Evolutionary conservation across 2,888 invertebrate species (phyloP), one percentile per base, ranked within the genome.

Genomic region (Tenthredo notha): DNA sequence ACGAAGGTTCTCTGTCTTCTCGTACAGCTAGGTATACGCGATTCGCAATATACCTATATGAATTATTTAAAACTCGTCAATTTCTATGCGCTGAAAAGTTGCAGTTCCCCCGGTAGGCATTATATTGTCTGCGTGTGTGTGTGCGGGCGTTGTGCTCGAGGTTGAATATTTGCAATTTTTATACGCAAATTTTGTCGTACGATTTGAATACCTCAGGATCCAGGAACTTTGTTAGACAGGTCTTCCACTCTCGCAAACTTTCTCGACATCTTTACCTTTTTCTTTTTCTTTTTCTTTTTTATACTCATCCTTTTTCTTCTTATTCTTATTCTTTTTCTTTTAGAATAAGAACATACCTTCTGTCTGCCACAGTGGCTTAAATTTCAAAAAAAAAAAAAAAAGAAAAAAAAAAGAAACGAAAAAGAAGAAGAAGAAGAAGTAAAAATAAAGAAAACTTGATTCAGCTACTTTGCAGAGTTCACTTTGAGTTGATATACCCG

Each of bases 161-260:
- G 33, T 78, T 61, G 78, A 61, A 58, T 80, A 80, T 80, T 80
- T 80, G 78, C 58, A 40, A 80, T 80, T 80, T 80, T 80, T 61
- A 61, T 29, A 54, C 54, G 78, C 37, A 33, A 80, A 80, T 80
- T 50, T 61, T 40, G 58, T 58, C 25, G n/a, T 2, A 50, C 18
- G 18, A 67, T 67, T 67, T 67, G 67, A 67, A 67, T 67, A 67
- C 18, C 33, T 33, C 33, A 33, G 33, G 21, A 25, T 40, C 21
- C 74, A 43, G 43, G 25, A 77, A 77, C 50, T 77, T 50, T 50
- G 50, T 54, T 29, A 77, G 33, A 2, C 25, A 47, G 21, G 77
- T 47, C 25, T 25, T 77, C 29, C 77, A 29, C 50, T 54, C 33
- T 50, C 29, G 15, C 33, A 4, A 67, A 67, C 67, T 67, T 67